Evolutionary conservation across 2,888 invertebrate genomes (phyloP).

Genomic region (Drosophila hamatofila): DNA sequence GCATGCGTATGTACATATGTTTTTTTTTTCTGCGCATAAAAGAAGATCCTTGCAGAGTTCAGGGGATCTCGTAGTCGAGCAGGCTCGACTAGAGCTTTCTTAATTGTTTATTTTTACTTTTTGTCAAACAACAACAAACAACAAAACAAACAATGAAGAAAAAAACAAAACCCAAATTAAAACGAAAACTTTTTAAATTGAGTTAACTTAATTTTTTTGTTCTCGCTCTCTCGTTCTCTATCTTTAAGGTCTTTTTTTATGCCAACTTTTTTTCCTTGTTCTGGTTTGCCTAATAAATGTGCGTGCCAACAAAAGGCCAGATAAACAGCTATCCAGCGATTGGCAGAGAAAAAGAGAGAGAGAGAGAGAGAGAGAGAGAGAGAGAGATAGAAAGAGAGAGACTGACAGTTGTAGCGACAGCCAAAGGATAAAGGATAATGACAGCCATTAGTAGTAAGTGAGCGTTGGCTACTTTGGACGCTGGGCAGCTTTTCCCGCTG

Average conservation of each 20-base stretch:
- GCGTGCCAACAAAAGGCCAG: slow-evolving; percentile 75
- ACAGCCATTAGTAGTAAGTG: slow-evolving; percentile 79
- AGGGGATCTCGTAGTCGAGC: too few species aligned
- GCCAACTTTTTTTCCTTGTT: slow-evolving; percentile 32
- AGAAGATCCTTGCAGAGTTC: too few species aligned
- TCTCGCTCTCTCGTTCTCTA: slow-evolving; percentile 22
- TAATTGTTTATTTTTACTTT: slow-evolving; percentile 32
- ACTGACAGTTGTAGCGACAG: slow-evolving; percentile 67
- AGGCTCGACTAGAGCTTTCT: too few species aligned
- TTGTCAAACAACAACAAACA: slow-evolving; percentile 63
- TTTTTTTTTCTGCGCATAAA: too few species aligned
- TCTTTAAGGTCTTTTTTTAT: slow-evolving; percentile 9
- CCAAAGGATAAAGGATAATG: slow-evolving; percentile 79
- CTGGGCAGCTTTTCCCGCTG: slow-evolving; percentile 41
- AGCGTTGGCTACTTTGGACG: slow-evolving; percentile 72
- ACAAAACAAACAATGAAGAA: slow-evolving; percentile 43
- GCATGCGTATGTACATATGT: too few species aligned
- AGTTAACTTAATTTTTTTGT: slow-evolving; percentile 72
- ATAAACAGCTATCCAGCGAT: slow-evolving; percentile 60
- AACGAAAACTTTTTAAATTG: slow-evolving; percentile 69
- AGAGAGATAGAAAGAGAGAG: not conserved
- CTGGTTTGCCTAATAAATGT: slow-evolving; percentile 73
- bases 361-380: not conserved
- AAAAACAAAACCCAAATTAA: slow-evolving; percentile 35
- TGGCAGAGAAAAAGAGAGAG: not conserved